A percentile compares a stretch with the other conserved stretches of the same genome.
Evolutionary conservation across 1,140 invertebrate species (phyloP).

Genomic region (Magallana angulata): DNA sequence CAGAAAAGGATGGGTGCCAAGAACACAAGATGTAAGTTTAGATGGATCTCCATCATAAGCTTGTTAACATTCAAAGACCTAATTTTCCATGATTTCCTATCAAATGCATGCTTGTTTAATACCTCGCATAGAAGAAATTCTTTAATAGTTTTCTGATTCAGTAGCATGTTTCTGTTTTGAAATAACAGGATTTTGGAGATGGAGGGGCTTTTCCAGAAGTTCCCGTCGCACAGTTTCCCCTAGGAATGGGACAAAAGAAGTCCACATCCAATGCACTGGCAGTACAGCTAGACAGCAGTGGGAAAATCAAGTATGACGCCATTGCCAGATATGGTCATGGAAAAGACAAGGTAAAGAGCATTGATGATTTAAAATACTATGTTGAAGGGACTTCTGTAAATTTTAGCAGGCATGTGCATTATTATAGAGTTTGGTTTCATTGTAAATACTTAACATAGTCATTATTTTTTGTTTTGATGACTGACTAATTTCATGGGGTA

Average conservation of each 20-base stretch:
- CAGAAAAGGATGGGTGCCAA: conserved; percentile 95
- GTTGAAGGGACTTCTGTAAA: no score
- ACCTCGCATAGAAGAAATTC: no score
- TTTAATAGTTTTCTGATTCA: no score
- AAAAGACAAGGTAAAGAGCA: conserved; percentile 90
- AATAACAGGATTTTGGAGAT: conserved; percentile 89
- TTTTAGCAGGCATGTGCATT: no score
- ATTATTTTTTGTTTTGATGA: no score
- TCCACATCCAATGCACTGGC: conserved; percentile 91
- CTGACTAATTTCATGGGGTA: no score
- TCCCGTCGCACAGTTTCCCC: conserved; percentile 96
- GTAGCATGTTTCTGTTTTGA: background rate
- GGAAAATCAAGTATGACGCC: conserved; percentile 97
- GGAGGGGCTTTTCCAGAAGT: conserved; percentile 99
- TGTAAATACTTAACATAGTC: no score
- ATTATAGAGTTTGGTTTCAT: no score
- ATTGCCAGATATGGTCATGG: conserved; percentile 96
- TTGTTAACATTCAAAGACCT: background rate
- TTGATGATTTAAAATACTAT: background rate
- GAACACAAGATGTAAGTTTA: conserved; percentile 87
- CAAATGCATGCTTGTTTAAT: no score
- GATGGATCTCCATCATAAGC: background rate
- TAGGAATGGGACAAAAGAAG: conserved; percentile 87
- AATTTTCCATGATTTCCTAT: background rate
- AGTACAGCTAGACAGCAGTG: conserved; percentile 92